Evolutionary conservation across 2,888 invertebrate species (phyloP), one percentile per base, ranked within the genome.

Genomic region (Dromius quadrimaculatus): DNA sequence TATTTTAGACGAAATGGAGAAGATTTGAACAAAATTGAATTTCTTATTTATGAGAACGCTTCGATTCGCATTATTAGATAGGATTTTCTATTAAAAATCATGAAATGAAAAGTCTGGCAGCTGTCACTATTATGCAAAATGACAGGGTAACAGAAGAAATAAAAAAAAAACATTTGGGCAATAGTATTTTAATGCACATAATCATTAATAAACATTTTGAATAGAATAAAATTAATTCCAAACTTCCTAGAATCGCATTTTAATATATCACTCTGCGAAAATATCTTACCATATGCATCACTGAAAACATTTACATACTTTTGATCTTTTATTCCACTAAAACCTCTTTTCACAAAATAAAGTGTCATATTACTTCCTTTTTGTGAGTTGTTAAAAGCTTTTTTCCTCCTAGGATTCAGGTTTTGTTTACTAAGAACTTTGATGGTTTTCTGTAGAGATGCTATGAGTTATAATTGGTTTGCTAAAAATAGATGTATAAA

Each of bases 401-500:
- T 41, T 38, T 61, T 61, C 32, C n/a, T 23, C 4, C 6, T 3
- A 36, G 15, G 38, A 15, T 20, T 34, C 20, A 20, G 36, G 11
- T 38, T 41, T 43, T 63, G 63, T 63, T 63, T 63, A 9, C 62
- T 5, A 43, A 45, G 13, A 15, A 13, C 19, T 11, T 22, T 11
- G 2, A 6, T 28, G 59, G 19, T 59, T 34, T 36, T 59, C 11
- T 34, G 32, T 19, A 17, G 11, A 15, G 17, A n/a, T 11, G 28
- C 28, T 28, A 32, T 32, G 45, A 28, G 63, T 19, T 63, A 63
- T 63, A 63, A 63, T 63, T 63, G 63, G 28, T 9, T 9, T 13
- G 17, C 43, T 63, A 63, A 45, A 63, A 41, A 45, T 63, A 63
- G 63, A 54, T 63, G 28, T 45, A 15, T 63, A 45, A 63, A 63